A percentile compares a stretch with the other conserved stretches of the same genome.
Evolutionary conservation across 2,113 vertebrate species (phyloP).

Genomic region (Sigmodon hispidus): DNA sequence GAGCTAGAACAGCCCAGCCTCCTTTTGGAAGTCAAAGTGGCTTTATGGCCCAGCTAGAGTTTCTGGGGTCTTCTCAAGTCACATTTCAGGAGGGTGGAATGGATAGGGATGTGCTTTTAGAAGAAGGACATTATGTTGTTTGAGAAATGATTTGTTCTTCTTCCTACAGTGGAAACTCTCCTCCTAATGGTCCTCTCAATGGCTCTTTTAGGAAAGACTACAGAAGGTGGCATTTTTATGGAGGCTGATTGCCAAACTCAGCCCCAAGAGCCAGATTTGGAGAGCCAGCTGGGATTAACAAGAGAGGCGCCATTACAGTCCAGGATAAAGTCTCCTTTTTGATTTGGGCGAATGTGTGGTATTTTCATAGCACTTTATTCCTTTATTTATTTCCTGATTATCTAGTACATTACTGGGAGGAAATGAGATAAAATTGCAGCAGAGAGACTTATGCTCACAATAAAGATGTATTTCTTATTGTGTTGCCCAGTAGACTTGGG

Average conservation of each 20-base stretch:
- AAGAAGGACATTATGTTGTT: constrained; percentile 40
- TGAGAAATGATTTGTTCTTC: constrained; percentile 28
- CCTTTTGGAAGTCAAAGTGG: background rate
- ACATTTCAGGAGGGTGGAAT: background rate
- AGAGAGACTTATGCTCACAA: constrained; percentile 22
- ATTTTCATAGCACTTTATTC: constrained; percentile 51
- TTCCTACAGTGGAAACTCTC: constrained; percentile 38
- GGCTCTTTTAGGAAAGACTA: constrained; percentile 46
- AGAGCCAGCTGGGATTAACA: constrained; percentile 62
- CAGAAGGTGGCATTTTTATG: constrained; percentile 47
- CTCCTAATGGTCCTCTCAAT: constrained; percentile 54
- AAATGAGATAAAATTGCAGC: constrained; percentile 49
- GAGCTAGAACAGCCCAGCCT: background rate
- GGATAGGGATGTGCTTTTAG: constrained; percentile 53
- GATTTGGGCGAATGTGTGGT: constrained; percentile 44
- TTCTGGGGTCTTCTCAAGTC: background rate
- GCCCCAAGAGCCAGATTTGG: background rate
- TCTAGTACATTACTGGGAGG: constrained; percentile 44
- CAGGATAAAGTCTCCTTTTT: background rate
- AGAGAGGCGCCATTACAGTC: constrained; percentile 48
- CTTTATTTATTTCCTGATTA: constrained; percentile 56
- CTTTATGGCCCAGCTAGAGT: background rate
- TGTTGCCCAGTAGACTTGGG: background rate
- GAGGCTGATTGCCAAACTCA: constrained; percentile 30
- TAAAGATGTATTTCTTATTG: constrained; percentile 40